A percentile compares a stretch with the other conserved stretches of the same genome.
Evolutionary conservation across 1,140 invertebrate species (phyloP).

Genomic region (Ptiloglossa arizonensis): DNA sequence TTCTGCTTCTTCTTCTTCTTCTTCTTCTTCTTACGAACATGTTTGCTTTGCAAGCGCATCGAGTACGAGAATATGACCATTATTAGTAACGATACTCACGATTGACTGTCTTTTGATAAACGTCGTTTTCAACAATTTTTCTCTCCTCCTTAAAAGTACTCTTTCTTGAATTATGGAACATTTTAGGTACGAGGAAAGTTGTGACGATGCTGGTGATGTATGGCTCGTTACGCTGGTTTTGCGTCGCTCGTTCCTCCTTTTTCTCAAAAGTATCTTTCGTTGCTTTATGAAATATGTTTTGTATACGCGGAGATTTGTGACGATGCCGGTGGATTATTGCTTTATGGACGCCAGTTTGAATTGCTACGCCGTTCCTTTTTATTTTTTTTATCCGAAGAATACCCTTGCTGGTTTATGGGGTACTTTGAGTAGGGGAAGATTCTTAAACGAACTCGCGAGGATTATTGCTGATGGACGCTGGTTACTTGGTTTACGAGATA

Average conservation of each 20-base stretch:
- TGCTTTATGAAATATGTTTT: slow-evolving; percentile 5
- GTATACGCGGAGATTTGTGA: neutral
- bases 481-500: neutral
- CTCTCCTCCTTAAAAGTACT: neutral
- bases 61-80: too few species aligned
- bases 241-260: too few species aligned
- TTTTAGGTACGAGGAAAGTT: neutral
- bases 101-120: too few species aligned
- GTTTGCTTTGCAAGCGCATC: too few species aligned
- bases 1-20: too few species aligned
- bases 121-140: neutral
- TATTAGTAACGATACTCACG: too few species aligned
- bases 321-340: neutral
- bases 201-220: neutral
- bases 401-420: neutral
- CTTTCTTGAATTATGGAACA: neutral
- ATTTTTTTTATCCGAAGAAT: neutral
- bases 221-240: too few species aligned
- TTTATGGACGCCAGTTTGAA: neutral
- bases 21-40: too few species aligned
- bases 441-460: neutral
- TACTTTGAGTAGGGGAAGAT: neutral
- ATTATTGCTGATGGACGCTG: slow-evolving; percentile 1
- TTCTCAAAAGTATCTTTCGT: neutral
- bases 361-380: neutral